Conservation (phyloP, 2,113 vertebrate genomes). For the Chloropsis hardwickii region DNA sequence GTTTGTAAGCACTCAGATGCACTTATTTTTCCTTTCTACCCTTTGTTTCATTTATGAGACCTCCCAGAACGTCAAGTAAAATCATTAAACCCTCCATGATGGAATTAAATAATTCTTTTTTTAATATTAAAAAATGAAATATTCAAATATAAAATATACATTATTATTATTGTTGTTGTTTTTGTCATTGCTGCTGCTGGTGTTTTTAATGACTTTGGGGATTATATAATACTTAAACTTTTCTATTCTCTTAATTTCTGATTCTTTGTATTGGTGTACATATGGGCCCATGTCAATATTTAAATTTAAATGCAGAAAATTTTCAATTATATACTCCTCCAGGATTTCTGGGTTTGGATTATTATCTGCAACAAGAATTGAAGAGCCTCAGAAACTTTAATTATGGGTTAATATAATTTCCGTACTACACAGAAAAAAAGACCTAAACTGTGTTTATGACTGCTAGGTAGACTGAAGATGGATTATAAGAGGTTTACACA, state of each 20-base stretch:
- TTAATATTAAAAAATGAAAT: not conserved
- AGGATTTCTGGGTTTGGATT: not conserved
- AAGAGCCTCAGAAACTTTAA: not conserved
- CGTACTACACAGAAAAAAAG: not conserved
- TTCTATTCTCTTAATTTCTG: not conserved
- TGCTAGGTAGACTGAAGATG: not conserved
- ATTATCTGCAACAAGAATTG: not conserved
- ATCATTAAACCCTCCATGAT: not conserved
- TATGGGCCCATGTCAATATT: not conserved
- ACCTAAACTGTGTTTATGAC: not conserved
- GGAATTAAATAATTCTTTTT: not conserved
- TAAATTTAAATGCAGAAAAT: not conserved
- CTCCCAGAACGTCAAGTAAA: not conserved
- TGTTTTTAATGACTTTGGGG: not conserved
- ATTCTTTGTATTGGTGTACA: not conserved
- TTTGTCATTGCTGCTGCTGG: rapidly evolving
- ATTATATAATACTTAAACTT: not conserved
- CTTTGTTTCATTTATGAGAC: not conserved
- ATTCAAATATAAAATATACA: not conserved
- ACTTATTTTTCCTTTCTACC: not conserved
- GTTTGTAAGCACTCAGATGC: not conserved
- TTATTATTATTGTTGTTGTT: not conserved
- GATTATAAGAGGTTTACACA: not conserved
- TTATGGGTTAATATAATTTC: not conserved
- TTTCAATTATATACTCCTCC: not conserved